Conservation (phyloP, 2,888 invertebrate genomes). For the Silvanus unidentatus region DNA sequence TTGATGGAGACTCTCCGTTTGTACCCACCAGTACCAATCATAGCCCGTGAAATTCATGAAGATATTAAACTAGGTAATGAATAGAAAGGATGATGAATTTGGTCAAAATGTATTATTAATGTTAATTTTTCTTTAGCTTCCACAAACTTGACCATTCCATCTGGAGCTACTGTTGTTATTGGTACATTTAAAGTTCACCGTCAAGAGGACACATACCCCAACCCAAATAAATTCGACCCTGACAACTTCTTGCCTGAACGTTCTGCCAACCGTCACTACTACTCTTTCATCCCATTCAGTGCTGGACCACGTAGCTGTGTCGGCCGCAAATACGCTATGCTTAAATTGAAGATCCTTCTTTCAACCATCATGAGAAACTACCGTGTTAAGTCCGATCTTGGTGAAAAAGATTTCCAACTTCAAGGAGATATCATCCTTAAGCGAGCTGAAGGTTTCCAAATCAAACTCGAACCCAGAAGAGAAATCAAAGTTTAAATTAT, state of each 20-base stretch:
- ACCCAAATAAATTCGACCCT: conserved; percentile 68
- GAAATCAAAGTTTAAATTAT: background rate
- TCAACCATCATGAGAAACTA: conserved; percentile 67
- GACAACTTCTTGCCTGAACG: conserved; percentile 76
- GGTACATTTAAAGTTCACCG: conserved; percentile 65
- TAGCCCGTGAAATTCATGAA: conserved; percentile 64
- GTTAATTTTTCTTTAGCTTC: conserved; percentile 49
- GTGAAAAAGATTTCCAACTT: conserved; percentile 61
- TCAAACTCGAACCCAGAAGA: conserved; percentile 64
- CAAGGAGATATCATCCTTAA: conserved; percentile 71
- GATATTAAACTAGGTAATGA: conserved; percentile 61
- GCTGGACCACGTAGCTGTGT: conserved; percentile 78
- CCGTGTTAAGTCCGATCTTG: conserved; percentile 56
- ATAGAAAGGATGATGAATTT: background rate
- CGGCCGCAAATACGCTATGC: conserved; percentile 74
- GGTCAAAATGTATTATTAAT: background rate
- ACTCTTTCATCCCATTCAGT: conserved; percentile 74
- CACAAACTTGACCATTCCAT: conserved; percentile 59
- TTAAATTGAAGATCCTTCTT: conserved; percentile 68
- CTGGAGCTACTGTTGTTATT: conserved; percentile 64
- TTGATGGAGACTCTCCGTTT: conserved; percentile 70
- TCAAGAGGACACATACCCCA: conserved; percentile 58
- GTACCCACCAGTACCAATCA: conserved; percentile 76
- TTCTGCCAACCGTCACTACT: conserved; percentile 69
- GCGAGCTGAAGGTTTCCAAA: conserved; percentile 66